A percentile compares a stretch with the other conserved stretches of the same genome.
phyloP scores from a whole-genome alignment of 2,113 vertebrate genomes.

The Colius striatus region DNA sequence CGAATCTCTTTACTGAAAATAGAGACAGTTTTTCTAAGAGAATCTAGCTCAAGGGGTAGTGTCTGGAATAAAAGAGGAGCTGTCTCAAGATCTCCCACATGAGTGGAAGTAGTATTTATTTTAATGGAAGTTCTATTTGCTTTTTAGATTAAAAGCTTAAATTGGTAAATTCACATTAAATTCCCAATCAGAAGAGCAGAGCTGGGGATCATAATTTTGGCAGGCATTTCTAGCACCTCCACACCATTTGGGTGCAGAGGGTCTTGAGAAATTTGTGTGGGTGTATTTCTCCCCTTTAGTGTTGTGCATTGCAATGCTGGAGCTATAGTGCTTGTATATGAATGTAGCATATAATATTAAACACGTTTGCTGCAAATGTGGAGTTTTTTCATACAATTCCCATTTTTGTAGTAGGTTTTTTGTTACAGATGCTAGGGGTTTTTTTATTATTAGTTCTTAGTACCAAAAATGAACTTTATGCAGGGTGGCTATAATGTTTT shows the following conservation, averaged over 20 bases:
- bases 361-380: background rate
- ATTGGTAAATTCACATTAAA: background rate
- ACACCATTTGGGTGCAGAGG: background rate
- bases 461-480: background rate
- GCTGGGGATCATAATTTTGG: background rate
- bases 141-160: too few species aligned
- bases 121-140: background rate
- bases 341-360: background rate
- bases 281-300: background rate
- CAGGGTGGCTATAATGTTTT: background rate
- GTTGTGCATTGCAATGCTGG: background rate
- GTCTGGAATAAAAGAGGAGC: background rate
- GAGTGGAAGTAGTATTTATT: background rate
- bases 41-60: background rate
- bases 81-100: background rate
- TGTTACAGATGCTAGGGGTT: background rate
- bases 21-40: background rate
- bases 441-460: background rate
- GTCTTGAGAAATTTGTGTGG: background rate
- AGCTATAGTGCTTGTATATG: background rate
- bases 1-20: background rate
- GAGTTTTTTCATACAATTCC: background rate
- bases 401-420: background rate
- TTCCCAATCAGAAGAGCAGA: background rate
- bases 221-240: background rate